Base-by-base conservation (phyloP, 2,888 invertebrate species). In the Cryptus viduatorius region DNA sequence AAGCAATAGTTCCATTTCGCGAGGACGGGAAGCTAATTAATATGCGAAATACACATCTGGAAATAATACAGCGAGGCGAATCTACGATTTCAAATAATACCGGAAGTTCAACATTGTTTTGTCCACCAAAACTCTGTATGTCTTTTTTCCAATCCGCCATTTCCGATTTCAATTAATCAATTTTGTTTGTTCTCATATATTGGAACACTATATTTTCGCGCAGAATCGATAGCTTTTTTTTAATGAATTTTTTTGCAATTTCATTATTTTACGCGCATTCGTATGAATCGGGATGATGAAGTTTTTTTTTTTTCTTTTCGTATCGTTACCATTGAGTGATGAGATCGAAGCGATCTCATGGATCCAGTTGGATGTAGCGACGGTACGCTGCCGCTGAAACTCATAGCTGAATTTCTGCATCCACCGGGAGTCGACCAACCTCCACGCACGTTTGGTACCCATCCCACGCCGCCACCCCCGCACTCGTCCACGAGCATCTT, bases 301-400 rank as follows among this genome's bases (percentile, higher is more conserved):
- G 3, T 19, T 53, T 53, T 2, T 8, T 53, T 53, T 37, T 37
- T 7, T 37, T 24, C 2, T 37, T 37, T 50, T n/a, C 56, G 3
- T 12, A 72, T 44, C 50, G 84, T 86, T 88, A 92, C 92, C 83
- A 89, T 89, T 46, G 93, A 93, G 71, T 93, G 93, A 85, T 93
- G 93, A 67, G 93, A 93, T 83, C 93, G 87, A 48, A 93, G 87
- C 4, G 93, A 93, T 85, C 93, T 89, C 84, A 93, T 89, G 61
- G 93, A 93, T 80, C 93, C 93, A 19, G 92, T 88, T 7, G 92
- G 92, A 83, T 93, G 93, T n/a, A 93, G 90, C 7, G 93, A 93
- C 19, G 93, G 93, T 61, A 93, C 93, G 82, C 93, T 93, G 73
- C 93, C 93, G n/a, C 92, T 92, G 82, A 93, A 92, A 87, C 92